Percentiles rank a stretch among this genome's conserved stretches.
Evolutionary conservation across 1,140 invertebrate species (phyloP).

Genomic region (Chelonus insularis): DNA sequence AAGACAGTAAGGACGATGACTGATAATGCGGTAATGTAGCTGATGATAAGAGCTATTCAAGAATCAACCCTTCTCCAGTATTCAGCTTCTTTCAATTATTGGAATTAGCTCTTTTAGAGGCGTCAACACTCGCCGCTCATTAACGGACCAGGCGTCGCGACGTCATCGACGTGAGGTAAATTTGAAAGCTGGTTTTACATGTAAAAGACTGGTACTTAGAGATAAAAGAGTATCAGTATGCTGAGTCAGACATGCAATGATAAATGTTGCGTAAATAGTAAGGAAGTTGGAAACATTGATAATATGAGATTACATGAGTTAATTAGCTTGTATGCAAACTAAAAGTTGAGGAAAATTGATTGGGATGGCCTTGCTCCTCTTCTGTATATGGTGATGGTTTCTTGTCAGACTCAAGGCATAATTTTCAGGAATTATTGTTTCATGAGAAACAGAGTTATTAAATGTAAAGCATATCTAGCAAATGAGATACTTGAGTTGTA

Average conservation of each 20-base stretch:
- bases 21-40: constrained; percentile 14
- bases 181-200: background rate
- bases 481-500: background rate
- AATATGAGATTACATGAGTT: background rate
- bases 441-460: background rate
- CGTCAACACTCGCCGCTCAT: background rate
- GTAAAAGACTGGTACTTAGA: background rate
- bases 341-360: constrained; percentile 5
- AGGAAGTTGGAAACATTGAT: background rate
- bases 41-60: constrained; percentile 7
- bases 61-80: background rate
- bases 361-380: background rate
- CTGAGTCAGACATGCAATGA: background rate
- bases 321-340: background rate
- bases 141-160: constrained; percentile 1
- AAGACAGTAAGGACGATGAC: constrained; percentile 11
- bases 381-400: no score
- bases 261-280: background rate
- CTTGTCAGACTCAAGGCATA: constrained; percentile 2
- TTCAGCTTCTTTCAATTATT: background rate
- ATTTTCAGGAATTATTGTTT: background rate
- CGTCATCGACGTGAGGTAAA: constrained; percentile 24
- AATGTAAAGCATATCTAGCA: background rate
- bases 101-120: background rate
- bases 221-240: background rate